A percentile compares a stretch with the other conserved stretches of the same genome.
Conservation (phyloP, 2,797 vertebrate species). For the Podarcis siculus region DNA sequence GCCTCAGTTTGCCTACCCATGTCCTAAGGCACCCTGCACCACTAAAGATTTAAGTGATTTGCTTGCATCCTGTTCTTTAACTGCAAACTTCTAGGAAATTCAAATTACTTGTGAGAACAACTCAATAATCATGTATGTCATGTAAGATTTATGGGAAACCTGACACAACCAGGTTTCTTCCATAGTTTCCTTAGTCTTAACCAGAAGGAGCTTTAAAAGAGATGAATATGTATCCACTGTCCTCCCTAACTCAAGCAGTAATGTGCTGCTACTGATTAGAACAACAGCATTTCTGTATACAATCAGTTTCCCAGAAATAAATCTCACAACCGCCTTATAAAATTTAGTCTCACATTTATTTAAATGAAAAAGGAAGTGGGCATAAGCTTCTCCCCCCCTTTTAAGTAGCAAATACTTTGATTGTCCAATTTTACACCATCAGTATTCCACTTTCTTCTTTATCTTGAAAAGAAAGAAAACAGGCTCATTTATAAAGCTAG, state of each 20-base stretch:
- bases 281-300: slow-evolving; percentile 24
- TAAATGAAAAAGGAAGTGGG: slow-evolving; percentile 32
- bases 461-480: slow-evolving; percentile 42
- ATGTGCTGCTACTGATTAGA: neutral
- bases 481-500: slow-evolving; percentile 39
- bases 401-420: slow-evolving; percentile 49
- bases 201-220: neutral
- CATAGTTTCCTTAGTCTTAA: neutral
- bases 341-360: slow-evolving; percentile 3
- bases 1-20: no score
- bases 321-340: slow-evolving; percentile 22
- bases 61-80: neutral
- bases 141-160: neutral
- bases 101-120: neutral
- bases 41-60: neutral
- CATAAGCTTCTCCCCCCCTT: slow-evolving; percentile 36
- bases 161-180: neutral
- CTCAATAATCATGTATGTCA: neutral
- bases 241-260: neutral
- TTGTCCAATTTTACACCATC: slow-evolving; percentile 14
- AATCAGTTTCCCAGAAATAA: neutral
- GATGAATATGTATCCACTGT: neutral
- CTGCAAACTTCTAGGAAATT: neutral
- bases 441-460: slow-evolving; percentile 25
- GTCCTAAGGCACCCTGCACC: no score